Evolutionary conservation across 1,140 invertebrate genomes (phyloP).

Genomic region (Papilio polyxenes): DNA sequence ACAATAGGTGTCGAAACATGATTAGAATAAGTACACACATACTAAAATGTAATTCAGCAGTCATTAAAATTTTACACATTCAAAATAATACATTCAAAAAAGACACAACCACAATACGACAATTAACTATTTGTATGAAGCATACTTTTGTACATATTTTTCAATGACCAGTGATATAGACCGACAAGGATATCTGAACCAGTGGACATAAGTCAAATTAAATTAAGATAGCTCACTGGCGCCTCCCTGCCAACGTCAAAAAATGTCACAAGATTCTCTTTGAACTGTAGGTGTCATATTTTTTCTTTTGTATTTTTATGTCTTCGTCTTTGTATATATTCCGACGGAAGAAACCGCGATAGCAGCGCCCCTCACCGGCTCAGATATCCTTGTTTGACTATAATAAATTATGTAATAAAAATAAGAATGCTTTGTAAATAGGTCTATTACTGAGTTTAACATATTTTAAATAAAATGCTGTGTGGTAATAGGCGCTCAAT

Average conservation of each 20-base stretch:
- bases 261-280: no score
- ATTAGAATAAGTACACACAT: constrained; percentile 50
- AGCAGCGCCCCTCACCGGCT: no score
- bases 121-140: neutral
- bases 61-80: neutral
- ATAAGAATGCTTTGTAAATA: neutral
- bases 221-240: no score
- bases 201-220: no score
- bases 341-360: no score
- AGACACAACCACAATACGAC: constrained; percentile 6
- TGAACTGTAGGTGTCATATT: no score
- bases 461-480: neutral
- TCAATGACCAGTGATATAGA: neutral
- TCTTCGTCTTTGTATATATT: no score
- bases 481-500: neutral
- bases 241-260: no score
- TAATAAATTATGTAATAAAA: neutral
- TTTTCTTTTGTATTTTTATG: no score
- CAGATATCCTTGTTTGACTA: neutral
- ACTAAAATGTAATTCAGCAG: constrained; percentile 38
- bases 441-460: neutral
- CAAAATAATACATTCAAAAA: neutral
- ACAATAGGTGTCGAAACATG: constrained; percentile 56
- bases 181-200: neutral
- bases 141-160: constrained; percentile 2